A percentile compares a stretch with the other conserved stretches of the same genome.
Evolutionary conservation across 2,888 invertebrate genomes (phyloP).

Genomic region (Mimumesa dahlbomi): DNA sequence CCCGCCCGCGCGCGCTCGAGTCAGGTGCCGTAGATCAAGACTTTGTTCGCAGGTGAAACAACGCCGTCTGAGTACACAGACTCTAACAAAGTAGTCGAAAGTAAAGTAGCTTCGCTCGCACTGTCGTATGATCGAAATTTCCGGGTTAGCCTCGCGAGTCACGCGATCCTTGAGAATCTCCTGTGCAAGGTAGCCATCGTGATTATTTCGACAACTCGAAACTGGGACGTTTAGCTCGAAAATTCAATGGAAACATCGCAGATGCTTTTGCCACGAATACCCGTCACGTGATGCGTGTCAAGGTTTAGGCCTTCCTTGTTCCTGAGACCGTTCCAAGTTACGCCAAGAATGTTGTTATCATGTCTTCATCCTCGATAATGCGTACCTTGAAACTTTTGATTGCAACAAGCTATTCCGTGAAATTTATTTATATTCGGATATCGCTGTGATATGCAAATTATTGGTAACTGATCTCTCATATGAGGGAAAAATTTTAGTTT

Average conservation of each 20-base stretch:
- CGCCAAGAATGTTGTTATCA: too few species aligned
- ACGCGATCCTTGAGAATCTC: slow-evolving; percentile 25
- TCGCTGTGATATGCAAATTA: too few species aligned
- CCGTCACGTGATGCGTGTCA: slow-evolving; percentile 37
- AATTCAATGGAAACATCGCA: slow-evolving; percentile 32
- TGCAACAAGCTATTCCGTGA: too few species aligned
- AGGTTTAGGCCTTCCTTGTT: slow-evolving; percentile 18
- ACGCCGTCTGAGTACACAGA: background rate
- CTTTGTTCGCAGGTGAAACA: background rate
- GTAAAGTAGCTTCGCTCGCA: slow-evolving; percentile 20
- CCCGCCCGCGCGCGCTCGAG: background rate
- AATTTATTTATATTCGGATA: too few species aligned
- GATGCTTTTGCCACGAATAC: slow-evolving; percentile 12
- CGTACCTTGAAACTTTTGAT: too few species aligned
- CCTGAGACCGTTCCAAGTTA: too few species aligned
- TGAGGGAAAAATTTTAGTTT: too few species aligned
- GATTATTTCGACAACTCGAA: slow-evolving; percentile 25
- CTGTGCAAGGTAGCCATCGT: background rate
- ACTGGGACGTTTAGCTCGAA: slow-evolving; percentile 25
- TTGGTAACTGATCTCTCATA: too few species aligned
- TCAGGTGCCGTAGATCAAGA: background rate
- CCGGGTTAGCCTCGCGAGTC: slow-evolving; percentile 11
- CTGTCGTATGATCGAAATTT: slow-evolving; percentile 40
- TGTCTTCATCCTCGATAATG: too few species aligned
- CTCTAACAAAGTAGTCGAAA: slow-evolving; percentile 15